These are phyloP conservation scores for Percopsis transmontana DNA, from an alignment of 2,113 vertebrate species.

Conservation along the genomic window DNA sequence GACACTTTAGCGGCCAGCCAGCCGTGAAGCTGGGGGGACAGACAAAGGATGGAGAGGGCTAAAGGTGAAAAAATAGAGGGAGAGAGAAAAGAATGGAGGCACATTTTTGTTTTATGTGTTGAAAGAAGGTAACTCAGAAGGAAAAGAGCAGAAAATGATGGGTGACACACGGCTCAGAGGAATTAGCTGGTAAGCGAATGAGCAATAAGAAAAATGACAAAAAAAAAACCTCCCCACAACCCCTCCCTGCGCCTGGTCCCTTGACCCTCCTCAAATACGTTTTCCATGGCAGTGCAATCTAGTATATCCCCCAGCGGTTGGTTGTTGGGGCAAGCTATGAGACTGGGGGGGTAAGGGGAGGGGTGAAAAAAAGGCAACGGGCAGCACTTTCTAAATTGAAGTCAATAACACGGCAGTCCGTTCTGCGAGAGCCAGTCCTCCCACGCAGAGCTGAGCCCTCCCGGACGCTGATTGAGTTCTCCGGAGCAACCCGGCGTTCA, in stretches of 20 bases:
- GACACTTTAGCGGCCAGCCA: constrained; percentile 39
- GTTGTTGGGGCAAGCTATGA: constrained; percentile 50
- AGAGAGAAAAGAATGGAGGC: constrained; percentile 25
- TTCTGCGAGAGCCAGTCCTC: constrained; percentile 64
- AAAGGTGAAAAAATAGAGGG: constrained; percentile 31
- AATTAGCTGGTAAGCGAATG: too few relatives aligned
- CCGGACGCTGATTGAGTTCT: constrained; percentile 61
- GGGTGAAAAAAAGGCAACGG: constrained; percentile 36
- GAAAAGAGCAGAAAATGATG: too few relatives aligned
- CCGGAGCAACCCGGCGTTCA: constrained; percentile 30
- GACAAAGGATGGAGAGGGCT: constrained; percentile 5
- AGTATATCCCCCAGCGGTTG: constrained; percentile 61
- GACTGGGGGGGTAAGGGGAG: constrained; percentile 6
- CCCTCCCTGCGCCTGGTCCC: constrained; percentile 14
- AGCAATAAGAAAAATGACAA: too few relatives aligned
- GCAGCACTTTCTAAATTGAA: constrained; percentile 77
- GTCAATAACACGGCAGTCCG: constrained; percentile 72
- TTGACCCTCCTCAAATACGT: constrained; percentile 62
- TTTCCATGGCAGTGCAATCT: constrained; percentile 62
- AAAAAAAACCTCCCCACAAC: not conserved
- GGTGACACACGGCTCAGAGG: too few relatives aligned
- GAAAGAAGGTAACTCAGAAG: too few relatives aligned
- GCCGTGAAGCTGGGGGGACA: constrained; percentile 30
- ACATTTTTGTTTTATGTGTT: too few relatives aligned
- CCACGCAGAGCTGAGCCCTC: constrained; percentile 53